Base-by-base conservation (phyloP, 1,140 invertebrate species). In the Drosophila kanapiae region DNA sequence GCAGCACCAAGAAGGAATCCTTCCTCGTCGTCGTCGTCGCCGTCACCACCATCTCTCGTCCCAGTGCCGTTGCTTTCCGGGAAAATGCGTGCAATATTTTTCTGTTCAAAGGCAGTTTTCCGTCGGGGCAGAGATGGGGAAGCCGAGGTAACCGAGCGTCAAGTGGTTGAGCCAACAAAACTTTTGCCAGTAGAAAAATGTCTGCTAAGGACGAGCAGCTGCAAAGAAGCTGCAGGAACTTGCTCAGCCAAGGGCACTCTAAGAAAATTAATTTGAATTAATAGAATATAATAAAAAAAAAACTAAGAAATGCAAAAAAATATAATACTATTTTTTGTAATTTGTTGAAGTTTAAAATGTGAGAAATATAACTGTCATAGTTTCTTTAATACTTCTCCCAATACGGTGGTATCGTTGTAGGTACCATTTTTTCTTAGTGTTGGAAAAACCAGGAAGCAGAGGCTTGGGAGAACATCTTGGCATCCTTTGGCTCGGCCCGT, bases 111-210 rank as follows among this genome's bases (percentile, higher is more conserved):
- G 49, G 62, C 49, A 63, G 58, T 43, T 61, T 49, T 45, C 71
- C 49, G 16, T 33, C 42, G 47, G 38, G 35, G 29, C 31, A n/a
- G 18, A 38, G 14, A 54, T 23, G 51, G 14, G 67, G 75, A 69
- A 59, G 61, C 68, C 65, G 77, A 85, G 76, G 80, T 83, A 83
- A 83, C 80, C 70, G 54, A 86, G 80, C 84, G 81, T 84, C 85
- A 88, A 88, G 85, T 84, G 85, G 84, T 88, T 90, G 80, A 68
- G 65, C 65, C 80, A 90, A 79, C 77, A 85, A 78, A 88, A 88
- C 82, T 77, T 84, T 88, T 72, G 78, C 60, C 43, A 87, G 70
- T 58, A 87, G 83, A 87, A 87, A 86, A 86, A 86, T 87, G 70
- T 87, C 75, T 82, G 79, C 62, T 71, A 79, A 85, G 61, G 78